phyloP scores from a whole-genome alignment of 2,113 vertebrate genomes.

The Peromyscus maniculatus region DNA sequence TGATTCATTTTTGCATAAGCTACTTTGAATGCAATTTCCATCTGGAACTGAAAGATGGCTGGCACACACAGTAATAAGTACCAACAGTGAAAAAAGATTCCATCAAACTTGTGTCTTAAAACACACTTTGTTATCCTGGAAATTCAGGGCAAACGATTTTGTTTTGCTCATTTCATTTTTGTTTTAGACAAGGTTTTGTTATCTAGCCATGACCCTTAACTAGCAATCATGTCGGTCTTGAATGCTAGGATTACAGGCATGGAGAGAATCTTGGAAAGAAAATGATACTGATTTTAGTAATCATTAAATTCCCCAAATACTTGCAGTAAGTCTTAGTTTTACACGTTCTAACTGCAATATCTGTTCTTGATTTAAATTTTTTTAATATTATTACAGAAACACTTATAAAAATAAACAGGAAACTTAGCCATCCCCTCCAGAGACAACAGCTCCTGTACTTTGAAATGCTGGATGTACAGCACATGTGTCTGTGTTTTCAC shows the following conservation, averaged over 20 bases:
- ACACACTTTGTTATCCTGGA: neutral
- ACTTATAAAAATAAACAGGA: conserved; percentile 39
- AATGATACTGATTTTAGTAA: neutral
- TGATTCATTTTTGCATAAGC: conserved; percentile 4
- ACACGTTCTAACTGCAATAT: neutral
- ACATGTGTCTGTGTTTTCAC: neutral
- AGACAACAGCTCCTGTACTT: neutral
- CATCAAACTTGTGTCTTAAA: neutral
- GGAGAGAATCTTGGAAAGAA: neutral
- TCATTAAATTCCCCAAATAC: neutral
- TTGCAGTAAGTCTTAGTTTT: conserved; percentile 2
- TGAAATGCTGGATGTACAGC: neutral
- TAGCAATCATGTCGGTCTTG: neutral
- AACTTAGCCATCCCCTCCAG: neutral
- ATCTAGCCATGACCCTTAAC: neutral
- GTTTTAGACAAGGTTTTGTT: neutral
- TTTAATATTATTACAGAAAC: neutral
- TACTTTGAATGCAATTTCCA: conserved; percentile 29
- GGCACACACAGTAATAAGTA: neutral
- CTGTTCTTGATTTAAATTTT: neutral
- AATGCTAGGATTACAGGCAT: neutral
- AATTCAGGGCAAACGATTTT: neutral
- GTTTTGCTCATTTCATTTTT: neutral
- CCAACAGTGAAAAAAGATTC: neutral
- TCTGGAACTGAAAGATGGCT: conserved; percentile 17